Conservation (phyloP, 2,888 invertebrate genomes). For the Plutella xylostella region DNA sequence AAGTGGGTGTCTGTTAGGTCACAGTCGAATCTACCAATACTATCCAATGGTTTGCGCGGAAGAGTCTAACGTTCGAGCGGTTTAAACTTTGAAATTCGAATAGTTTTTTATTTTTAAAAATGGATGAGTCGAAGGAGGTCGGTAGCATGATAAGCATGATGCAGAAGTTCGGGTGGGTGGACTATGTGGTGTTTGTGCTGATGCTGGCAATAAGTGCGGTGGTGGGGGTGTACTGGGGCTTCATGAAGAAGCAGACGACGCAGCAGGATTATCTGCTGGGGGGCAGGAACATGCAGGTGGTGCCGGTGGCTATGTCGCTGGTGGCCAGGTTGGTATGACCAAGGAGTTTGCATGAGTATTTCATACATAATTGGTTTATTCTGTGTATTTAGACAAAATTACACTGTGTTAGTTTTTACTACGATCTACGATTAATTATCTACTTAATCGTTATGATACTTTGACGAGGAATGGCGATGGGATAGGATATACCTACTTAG, state of each 20-base stretch:
- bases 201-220: slow-evolving; percentile 82
- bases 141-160: slow-evolving; percentile 61
- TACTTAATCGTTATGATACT: no score
- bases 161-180: slow-evolving; percentile 77
- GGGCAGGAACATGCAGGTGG: slow-evolving; percentile 82
- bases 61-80: no score
- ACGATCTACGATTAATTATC: no score
- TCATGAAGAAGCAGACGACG: slow-evolving; percentile 72
- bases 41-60: no score
- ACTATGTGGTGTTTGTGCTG: slow-evolving; percentile 81
- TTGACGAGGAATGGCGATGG: no score
- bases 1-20: slow-evolving; percentile 27
- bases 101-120: no score
- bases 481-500: no score
- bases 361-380: no score
- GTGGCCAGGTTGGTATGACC: slow-evolving; percentile 86
- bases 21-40: not conserved
- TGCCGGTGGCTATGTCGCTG: slow-evolving; percentile 87
- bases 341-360: no score
- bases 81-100: no score
- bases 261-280: slow-evolving; percentile 84
- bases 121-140: slow-evolving; percentile 42
- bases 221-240: slow-evolving; percentile 87
- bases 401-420: no score
- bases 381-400: no score